Percentiles rank a stretch among this genome's conserved stretches.
Evolutionary conservation across 1,140 invertebrate genomes (phyloP).

Genomic region (Dryas iulia): DNA sequence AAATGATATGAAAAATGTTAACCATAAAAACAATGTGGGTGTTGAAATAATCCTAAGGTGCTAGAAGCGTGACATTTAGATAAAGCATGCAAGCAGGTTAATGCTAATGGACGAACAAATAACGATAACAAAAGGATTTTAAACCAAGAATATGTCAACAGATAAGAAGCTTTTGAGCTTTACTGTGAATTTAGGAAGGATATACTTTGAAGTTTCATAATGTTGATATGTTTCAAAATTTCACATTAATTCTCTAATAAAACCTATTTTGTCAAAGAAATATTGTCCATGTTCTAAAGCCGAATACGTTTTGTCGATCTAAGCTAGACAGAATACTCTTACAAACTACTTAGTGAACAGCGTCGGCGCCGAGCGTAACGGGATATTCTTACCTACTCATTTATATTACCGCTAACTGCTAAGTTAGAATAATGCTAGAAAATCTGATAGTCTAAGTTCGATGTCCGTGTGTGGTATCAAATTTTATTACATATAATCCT

Average conservation of each 20-base stretch:
- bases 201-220: background rate
- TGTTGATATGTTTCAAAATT: background rate
- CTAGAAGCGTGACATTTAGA: conserved; percentile 28
- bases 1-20: background rate
- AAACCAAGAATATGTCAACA: background rate
- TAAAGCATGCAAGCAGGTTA: conserved; percentile 23
- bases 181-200: background rate
- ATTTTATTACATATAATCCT: background rate
- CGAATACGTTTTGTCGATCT: background rate
- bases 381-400: conserved; percentile 10
- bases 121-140: conserved; percentile 25
- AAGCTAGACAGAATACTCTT: background rate
- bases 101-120: conserved; percentile 28
- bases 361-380: conserved; percentile 21
- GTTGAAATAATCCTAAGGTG: conserved; percentile 23
- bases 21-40: background rate
- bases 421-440: background rate
- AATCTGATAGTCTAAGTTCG: background rate
- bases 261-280: background rate
- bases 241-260: too few species aligned
- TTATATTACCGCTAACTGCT: background rate
- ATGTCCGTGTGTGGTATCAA: background rate
- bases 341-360: background rate
- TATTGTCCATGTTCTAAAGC: background rate
- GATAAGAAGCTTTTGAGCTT: background rate